phyloP scores from a whole-genome alignment of 2,797 vertebrate species.

The Pipistrellus kuhlii region DNA sequence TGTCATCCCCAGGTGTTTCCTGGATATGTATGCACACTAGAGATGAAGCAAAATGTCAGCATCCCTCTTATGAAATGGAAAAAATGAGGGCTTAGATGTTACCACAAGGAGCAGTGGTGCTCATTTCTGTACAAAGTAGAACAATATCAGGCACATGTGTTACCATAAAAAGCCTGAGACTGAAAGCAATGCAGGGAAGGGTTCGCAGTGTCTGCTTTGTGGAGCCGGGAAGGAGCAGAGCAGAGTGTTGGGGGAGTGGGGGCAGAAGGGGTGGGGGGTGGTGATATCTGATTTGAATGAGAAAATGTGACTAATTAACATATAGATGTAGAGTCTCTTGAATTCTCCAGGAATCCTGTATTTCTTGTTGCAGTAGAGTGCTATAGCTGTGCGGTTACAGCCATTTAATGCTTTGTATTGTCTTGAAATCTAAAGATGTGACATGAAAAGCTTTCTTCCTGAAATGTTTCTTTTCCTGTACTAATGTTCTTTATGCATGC shows the following conservation, averaged over 20 bases:
- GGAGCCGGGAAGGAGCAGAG: background rate
- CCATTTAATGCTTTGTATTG: background rate
- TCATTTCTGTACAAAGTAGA: background rate
- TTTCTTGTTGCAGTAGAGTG: background rate
- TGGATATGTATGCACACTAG: background rate
- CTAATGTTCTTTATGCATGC: conserved; percentile 87
- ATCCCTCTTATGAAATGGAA: conserved; percentile 21
- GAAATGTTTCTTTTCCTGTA: conserved; percentile 77
- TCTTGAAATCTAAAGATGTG: conserved; percentile 52
- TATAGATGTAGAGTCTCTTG: background rate
- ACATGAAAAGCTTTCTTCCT: conserved; percentile 52
- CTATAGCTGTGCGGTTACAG: background rate
- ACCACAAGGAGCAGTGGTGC: background rate
- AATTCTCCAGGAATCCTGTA: background rate
- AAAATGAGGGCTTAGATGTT: background rate
- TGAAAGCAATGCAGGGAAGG: background rate
- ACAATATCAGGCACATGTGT: background rate
- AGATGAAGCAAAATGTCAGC: conserved; percentile 23
- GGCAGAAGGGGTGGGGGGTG: background rate
- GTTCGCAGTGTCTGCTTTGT: background rate
- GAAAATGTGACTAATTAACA: background rate
- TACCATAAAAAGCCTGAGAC: background rate
- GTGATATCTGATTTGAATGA: conserved; percentile 13
- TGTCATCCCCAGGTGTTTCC: background rate
- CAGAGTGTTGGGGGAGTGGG: too few species aligned